Conservation (phyloP, 2,113 vertebrate genomes). For the Pavo muticus region DNA sequence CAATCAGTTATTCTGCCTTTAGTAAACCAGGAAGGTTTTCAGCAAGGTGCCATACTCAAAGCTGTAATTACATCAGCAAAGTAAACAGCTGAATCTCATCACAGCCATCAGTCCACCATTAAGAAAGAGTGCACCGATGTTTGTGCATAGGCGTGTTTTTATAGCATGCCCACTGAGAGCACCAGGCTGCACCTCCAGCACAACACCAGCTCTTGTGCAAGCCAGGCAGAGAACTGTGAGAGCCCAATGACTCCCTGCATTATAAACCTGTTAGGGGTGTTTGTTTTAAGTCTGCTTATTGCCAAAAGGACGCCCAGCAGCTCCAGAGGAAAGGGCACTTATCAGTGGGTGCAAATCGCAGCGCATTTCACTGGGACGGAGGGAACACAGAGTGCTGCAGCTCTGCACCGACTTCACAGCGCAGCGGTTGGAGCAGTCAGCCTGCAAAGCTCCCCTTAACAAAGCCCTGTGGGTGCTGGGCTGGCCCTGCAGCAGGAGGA, state of each 20-base stretch:
- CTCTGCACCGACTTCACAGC: background rate
- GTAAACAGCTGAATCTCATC: background rate
- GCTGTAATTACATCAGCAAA: accelerated
- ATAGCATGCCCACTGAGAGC: background rate
- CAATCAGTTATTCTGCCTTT: background rate
- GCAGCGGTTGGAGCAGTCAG: background rate
- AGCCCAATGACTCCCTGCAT: accelerated
- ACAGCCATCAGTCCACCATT: background rate
- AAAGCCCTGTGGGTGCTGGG: background rate
- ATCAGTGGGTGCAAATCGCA: background rate
- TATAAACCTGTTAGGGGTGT: background rate
- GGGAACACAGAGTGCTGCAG: background rate
- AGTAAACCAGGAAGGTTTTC: background rate
- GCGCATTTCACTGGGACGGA: accelerated
- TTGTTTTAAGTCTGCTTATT: background rate
- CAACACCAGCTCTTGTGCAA: accelerated
- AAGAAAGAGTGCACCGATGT: background rate
- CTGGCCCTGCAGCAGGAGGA: background rate
- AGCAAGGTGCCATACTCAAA: accelerated
- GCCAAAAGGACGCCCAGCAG: background rate
- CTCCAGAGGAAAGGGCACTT: background rate
- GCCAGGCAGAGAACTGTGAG: background rate
- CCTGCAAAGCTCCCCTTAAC: background rate
- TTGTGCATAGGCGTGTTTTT: background rate
- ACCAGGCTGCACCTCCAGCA: background rate